Evolutionary conservation across 2,797 vertebrate species (phyloP), one percentile per base, ranked within the genome.

Genomic region (Enteromius mattozi): DNA sequence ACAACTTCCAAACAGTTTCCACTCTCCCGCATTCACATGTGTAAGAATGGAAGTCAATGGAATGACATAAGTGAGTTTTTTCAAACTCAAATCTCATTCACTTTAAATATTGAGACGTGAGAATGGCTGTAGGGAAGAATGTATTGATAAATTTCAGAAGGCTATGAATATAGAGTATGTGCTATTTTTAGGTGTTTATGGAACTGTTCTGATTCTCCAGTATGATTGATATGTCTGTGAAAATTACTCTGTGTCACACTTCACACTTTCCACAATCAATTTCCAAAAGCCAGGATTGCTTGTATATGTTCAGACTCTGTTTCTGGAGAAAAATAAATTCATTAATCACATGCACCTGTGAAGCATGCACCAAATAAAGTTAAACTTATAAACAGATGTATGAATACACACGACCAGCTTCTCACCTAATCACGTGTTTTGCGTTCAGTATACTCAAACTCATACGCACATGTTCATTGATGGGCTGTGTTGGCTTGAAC

Each of bases 371-470:
- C 65, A 54, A 42, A 79, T 49, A 12, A 27, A 61, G n/a, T 30
- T 10, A 8, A 47, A 80, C 61, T 61, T 27, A 6, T 80, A 40
- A 85, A 82, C 75, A 84, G 59, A 70, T 69, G 33, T 69, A 72
- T 47, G 16, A 42, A 47, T 61, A 37, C 42, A 71, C 68, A 45
- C 19, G 40, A 54, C 54, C 9, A 33, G 24, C 16, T 33, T 33
- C 17, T 51, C 71, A 33, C 16, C 10, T 37, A 35, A 80, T 80
- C 76, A 76, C 51, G 6, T 54, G 17, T 56, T 56, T 40, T 33
- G 33, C 21, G 1, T 24, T 47, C 12, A 79, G 21, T 54, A 33
- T 35, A 74, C 75, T 24, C 24, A 79, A 61, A 79, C 37, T 14
- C 35, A 66, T 24, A 49, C 35, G 42, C 66, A 24, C 40, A 24